Percentiles rank a stretch among this genome's conserved stretches.
phyloP scores from a whole-genome alignment of 2,888 invertebrate species.

The Luperina testacea region DNA sequence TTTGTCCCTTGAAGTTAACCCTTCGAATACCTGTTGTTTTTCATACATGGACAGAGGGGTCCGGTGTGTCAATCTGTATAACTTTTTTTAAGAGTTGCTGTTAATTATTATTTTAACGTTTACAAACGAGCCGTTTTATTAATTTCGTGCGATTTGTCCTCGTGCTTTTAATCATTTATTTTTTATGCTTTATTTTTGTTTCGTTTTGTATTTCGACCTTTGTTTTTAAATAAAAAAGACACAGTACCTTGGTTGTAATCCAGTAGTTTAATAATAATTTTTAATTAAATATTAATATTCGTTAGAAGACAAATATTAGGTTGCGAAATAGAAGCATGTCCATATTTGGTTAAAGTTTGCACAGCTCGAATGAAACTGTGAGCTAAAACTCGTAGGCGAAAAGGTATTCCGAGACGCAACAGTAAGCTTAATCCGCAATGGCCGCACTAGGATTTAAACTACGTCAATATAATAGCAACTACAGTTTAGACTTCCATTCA shows the following conservation, averaged over 20 bases:
- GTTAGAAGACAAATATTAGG: not conserved
- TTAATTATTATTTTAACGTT: constrained; percentile 78
- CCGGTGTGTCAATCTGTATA: constrained; percentile 83
- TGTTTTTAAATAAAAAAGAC: not conserved
- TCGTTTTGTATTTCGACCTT: not conserved
- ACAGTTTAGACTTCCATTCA: constrained; percentile 30
- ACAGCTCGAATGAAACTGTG: constrained; percentile 21
- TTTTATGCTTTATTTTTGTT: not conserved
- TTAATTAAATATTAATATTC: not conserved
- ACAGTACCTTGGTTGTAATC: not conserved
- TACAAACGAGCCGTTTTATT: constrained; percentile 60
- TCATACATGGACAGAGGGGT: constrained; percentile 75
- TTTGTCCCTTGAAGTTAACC: constrained; percentile 81
- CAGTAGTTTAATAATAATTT: not conserved
- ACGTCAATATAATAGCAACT: constrained; percentile 19
- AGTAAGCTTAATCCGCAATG: constrained; percentile 34
- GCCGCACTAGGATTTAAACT: constrained; percentile 19
- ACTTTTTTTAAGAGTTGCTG: constrained; percentile 70
- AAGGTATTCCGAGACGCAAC: constrained; percentile 37
- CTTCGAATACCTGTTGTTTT: constrained; percentile 87
- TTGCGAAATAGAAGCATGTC: constrained; percentile 11
- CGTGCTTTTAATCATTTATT: not conserved
- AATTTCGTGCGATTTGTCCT: constrained; percentile 42
- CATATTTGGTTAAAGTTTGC: constrained; percentile 22
- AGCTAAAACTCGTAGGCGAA: constrained; percentile 45